Evolutionary conservation across 1,140 invertebrate genomes (phyloP), one percentile per base, ranked within the genome.

Genomic region (Heliothis virescens): DNA sequence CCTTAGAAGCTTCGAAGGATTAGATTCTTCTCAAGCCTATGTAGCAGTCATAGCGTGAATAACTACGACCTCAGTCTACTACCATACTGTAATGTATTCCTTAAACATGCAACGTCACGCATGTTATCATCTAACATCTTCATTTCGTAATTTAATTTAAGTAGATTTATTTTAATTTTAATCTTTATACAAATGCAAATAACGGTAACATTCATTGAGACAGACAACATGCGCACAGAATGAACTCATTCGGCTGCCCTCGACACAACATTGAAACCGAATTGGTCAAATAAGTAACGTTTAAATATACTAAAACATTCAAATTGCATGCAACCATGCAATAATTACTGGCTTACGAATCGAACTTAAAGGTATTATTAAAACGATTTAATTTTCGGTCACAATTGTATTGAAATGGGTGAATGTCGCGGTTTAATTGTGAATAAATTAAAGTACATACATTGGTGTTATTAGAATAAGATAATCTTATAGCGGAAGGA

Each of bases 401-500:
- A 73, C 53, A 47, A 18, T 73, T 41, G 26, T 50, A 75, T 50
- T 11, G 41, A 62, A 62, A 47, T 75, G 62, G 72, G 72, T 75
- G 72, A 75, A 75, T 75, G 72, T 50, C 72, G 10, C 55, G 15
- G 13, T 26, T 62, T 53, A 18, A 65, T 53, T 52, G 18, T 62
- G 60, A 63, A 34, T 76, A 60, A 53, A 9, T 48, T 59, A 60
- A 29, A 53, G 48, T 53, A 48, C 1, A 1, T 75, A 57, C 34
- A n/a, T 47, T 1, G 34, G 65, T 55, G 69, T 71, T 73, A 73
- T 79, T 81, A 75, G 71, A 75, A 82, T 79, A 52, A 52, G 76
- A 83, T 83, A 86, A 78, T 82, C 62, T 82, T 50, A 75, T 57
- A 79, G 52, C 89, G 90, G 90, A 93, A 93, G 90, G 86, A 92